Conservation (phyloP, 2,888 invertebrate genomes). For the Ennomos fuscantarius region DNA sequence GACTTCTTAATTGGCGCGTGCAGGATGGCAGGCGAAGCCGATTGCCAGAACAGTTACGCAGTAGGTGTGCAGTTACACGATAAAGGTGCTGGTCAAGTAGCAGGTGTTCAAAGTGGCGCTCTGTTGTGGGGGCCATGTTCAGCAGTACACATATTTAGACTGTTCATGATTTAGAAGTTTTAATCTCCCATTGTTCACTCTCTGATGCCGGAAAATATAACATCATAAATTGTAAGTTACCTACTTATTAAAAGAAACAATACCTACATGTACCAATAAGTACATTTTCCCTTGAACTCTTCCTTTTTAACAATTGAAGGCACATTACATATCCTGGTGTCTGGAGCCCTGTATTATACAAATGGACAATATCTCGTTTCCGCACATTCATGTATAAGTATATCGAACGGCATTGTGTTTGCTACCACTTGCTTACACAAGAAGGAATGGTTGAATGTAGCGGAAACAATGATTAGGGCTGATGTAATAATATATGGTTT, state of each 20-base stretch:
- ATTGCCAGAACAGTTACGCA: no score
- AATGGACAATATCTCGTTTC: conserved; percentile 36
- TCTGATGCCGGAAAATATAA: no score
- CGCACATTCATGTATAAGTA: conserved; percentile 43
- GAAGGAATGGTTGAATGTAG: conserved; percentile 2
- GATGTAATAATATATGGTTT: not conserved
- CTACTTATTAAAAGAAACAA: not conserved
- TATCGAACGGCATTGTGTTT: conserved; percentile 15
- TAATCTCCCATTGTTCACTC: no score
- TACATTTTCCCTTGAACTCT: conserved; percentile 30
- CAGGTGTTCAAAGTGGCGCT: no score
- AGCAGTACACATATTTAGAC: no score
- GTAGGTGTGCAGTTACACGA: no score
- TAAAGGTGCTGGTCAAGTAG: no score
- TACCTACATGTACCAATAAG: not conserved
- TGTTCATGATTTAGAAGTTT: no score
- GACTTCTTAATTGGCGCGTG: no score
- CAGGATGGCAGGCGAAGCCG: no score
- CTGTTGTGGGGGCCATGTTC: no score
- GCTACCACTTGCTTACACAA: not conserved
- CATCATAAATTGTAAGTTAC: no score
- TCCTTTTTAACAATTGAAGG: conserved; percentile 43
- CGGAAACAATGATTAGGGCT: conserved; percentile 15
- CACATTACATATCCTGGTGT: conserved; percentile 19
- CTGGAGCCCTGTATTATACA: conserved; percentile 37